Evolutionary conservation across 2,113 vertebrate species (phyloP).

Genomic region (Talpa occidentalis): DNA sequence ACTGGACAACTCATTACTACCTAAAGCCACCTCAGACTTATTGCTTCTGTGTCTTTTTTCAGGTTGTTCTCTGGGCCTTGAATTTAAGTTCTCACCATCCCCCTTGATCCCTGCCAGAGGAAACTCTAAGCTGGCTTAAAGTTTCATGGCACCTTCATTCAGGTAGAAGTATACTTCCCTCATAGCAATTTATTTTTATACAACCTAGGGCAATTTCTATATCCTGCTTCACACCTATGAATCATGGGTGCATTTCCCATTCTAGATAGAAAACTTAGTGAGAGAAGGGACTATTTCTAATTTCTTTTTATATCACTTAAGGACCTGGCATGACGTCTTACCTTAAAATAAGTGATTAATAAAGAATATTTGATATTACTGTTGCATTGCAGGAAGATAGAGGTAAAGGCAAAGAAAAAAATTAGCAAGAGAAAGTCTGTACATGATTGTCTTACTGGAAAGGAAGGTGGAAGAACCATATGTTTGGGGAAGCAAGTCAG

Average conservation of each 20-base stretch:
- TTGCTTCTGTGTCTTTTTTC: background rate
- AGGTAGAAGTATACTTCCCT: background rate
- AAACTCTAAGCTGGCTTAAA: background rate
- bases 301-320: background rate
- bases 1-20: background rate
- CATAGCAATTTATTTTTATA: background rate
- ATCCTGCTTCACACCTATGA: background rate
- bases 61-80: background rate
- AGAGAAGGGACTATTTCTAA: background rate
- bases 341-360: background rate
- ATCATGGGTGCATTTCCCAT: background rate
- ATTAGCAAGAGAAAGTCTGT: background rate
- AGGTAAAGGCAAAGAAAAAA: background rate
- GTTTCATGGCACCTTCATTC: background rate
- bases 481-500: slow-evolving; percentile 93
- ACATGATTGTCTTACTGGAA: slow-evolving; percentile 91
- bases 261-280: background rate
- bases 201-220: background rate
- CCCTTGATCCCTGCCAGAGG: background rate
- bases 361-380: background rate
- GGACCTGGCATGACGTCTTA: background rate
- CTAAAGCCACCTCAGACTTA: background rate
- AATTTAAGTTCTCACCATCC: background rate
- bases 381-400: background rate
- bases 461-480: slow-evolving; percentile 92